Base-by-base conservation (phyloP, 2,113 vertebrate species). In the Megaceryle torquata region DNA sequence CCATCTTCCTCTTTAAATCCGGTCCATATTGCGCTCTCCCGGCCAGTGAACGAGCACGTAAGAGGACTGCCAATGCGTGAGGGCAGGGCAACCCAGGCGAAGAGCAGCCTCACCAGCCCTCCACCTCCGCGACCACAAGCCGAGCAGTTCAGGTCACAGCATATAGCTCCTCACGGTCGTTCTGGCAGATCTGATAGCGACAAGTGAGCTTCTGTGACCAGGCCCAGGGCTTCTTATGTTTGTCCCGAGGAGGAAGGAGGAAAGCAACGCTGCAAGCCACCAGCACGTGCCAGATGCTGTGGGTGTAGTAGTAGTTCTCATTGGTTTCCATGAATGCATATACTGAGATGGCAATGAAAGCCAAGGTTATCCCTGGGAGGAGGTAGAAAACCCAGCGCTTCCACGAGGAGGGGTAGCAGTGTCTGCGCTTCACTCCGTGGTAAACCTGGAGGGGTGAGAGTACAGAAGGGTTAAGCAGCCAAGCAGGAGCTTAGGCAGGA, bases 301-400 rank as follows among this genome's bases (percentile, higher is more conserved):
- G 99, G 0, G 98, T 99, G 93, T 99, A 99, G 97, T 98, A 99
- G 92, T 99, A 99, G 97, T 99, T 99, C 92, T 98, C 98, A 29
- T 98, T 99, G 3, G 99, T 99, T 98, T 99, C 98, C 50, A 99
- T 98, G 86, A 99, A 99, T 33, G 98, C 96, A 50, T 99, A 99
- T 65, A 99, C 97, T 18, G 98, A 97, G 8, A 99, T 95, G 31
- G 98, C 99, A 6, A 98, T 93, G 43, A 99, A 74, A 21, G 99
- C 99, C 78, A 99, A 98, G 50, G 96, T 31, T 24, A 98, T 96
- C 37, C 99, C 99, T 0, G 99, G 99, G 60, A 99, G 77, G 94
- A 99, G 98, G 97, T 97, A 99, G 94, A 99, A 98, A 65, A 98
- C 98, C 99, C 99, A 99, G 68, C 99, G 99, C 69, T 97, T 98